phyloP scores from a whole-genome alignment of 2,888 invertebrate species.

The Coremacera marginata region DNA sequence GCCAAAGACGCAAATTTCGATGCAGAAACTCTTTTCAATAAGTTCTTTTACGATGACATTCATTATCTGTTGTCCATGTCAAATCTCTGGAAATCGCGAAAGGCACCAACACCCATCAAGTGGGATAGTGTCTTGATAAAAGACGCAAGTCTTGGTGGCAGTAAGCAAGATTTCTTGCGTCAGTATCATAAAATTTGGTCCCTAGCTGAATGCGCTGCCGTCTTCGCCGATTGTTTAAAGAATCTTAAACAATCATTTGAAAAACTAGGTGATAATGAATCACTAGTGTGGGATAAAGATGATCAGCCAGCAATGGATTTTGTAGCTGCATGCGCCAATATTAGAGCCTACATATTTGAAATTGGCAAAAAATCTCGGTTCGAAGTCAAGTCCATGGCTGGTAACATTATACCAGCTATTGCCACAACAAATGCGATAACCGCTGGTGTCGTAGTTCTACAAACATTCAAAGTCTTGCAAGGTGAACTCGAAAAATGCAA shows the following conservation, averaged over 20 bases:
- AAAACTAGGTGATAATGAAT: conserved; percentile 68
- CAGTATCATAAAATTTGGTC: conserved; percentile 85
- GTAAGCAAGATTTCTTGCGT: conserved; percentile 67
- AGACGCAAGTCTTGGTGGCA: conserved; percentile 31
- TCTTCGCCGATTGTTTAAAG: conserved; percentile 79
- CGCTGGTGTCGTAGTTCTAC: conserved; percentile 93
- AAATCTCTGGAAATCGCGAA: conserved; percentile 93
- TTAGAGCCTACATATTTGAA: conserved; percentile 90
- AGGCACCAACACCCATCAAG: conserved; percentile 84
- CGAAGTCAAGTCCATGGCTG: conserved; percentile 98
- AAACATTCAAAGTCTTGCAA: conserved; percentile 83
- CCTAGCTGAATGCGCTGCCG: conserved; percentile 78
- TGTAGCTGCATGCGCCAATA: conserved; percentile 94
- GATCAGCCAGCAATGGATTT: conserved; percentile 95
- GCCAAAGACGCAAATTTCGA: conserved; percentile 87
- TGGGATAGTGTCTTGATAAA: conserved; percentile 77
- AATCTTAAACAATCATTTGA: conserved; percentile 75
- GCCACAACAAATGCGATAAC: conserved; percentile 99
- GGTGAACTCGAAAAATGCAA: conserved; percentile 77
- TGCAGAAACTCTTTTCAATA: conserved; percentile 87
- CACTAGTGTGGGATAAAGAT: conserved; percentile 97
- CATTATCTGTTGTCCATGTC: conserved; percentile 94
- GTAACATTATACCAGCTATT: conserved; percentile 99
- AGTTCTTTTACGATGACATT: conserved; percentile 95
- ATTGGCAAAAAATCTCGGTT: conserved; percentile 90